Evolutionary conservation across 2,797 vertebrate genomes (phyloP), one percentile per base, ranked within the genome.

Genomic region (Anableps anableps): DNA sequence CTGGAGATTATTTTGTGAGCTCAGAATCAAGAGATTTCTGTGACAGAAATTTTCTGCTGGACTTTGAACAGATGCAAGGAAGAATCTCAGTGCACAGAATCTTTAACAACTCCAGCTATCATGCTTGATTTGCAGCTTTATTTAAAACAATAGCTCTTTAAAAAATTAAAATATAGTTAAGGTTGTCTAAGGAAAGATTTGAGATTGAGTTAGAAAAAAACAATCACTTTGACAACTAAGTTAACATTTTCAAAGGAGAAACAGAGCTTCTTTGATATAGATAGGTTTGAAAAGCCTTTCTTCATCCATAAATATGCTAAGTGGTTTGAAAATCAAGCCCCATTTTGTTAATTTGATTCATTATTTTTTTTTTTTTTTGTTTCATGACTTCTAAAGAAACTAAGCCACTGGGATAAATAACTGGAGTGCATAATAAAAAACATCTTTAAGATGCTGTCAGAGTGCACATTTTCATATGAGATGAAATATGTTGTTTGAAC

Each of bases 121-220:
- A 60, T 66, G 62, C 38, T 66, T 66, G 62, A 68, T 41, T 68
- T 41, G 21, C 64, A 68, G 36, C 64, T 68, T 68, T 41, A 41
- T 26, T 68, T 68, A 36, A 66, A 66, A 66, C 62, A 23, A 21
- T 11, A 36, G 17, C 62, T 38, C 36, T 38, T 36, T 36, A 43
- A 43, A 43, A 3, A 4, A 68, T 68, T 41, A 36, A 26, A 41
- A 14, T 26, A 5, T 9, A 68, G 36, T 38, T 6, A 14, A 23
- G 10, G 23, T 10, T 41, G 4, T 23, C 1, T 23, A 26, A 9
- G 36, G 4, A 26, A 26, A 41, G 6, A 41, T 23, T 1, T 21
- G 8, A 21, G 21, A 68, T 13, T 41, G 64, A 68, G 21, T 38
- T 41, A 4, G 16, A 41, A 23, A 41, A 26, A 10, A 21, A 8